These are phyloP conservation scores for Perca fluviatilis DNA, from an alignment of 2,113 vertebrate genomes.

Conservation along the genomic window DNA sequence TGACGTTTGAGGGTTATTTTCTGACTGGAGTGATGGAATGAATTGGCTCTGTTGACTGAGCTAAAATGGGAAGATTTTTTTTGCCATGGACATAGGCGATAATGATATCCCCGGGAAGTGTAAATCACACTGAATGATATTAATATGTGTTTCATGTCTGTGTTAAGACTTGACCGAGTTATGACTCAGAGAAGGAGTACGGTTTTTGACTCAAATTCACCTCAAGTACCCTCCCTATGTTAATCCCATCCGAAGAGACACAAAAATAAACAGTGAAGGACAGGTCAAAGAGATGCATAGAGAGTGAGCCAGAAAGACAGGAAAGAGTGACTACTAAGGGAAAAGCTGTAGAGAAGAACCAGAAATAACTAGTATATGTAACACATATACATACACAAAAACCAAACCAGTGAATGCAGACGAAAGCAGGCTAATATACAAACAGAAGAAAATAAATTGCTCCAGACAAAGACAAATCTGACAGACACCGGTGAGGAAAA, in stretches of 20 bases:
- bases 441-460: background rate
- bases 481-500: background rate
- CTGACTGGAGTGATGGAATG: slow-evolving; percentile 12
- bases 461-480: background rate
- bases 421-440: background rate
- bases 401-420: background rate
- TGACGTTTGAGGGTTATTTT: background rate
- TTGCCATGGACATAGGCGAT: background rate
- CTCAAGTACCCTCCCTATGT: background rate
- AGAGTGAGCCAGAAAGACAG: slow-evolving; percentile 1
- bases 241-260: background rate
- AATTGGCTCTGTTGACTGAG: background rate
- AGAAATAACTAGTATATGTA: background rate
- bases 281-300: background rate
- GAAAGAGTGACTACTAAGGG: background rate
- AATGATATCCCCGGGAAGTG: background rate
- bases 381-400: background rate
- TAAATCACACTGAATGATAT: background rate
- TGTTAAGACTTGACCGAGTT: background rate
- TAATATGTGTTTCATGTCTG: background rate
- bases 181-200: background rate
- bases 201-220: background rate
- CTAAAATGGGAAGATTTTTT: background rate
- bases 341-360: background rate
- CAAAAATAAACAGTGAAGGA: slow-evolving; percentile 13